Evolutionary conservation across 2,888 invertebrate species (phyloP).

Genomic region (Drosophila tripunctata): DNA sequence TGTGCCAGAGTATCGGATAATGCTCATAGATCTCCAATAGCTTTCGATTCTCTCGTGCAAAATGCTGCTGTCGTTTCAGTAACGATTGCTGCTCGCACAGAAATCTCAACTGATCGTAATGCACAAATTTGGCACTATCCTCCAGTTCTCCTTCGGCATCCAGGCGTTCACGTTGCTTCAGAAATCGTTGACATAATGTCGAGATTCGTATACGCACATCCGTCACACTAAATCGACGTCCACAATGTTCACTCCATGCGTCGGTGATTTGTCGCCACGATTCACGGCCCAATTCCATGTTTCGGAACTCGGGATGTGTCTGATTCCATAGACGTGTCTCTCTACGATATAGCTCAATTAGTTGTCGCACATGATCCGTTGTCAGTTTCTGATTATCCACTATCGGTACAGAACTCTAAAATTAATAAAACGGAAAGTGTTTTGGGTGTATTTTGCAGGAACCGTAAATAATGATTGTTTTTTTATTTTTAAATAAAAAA

Average conservation of each 20-base stretch:
- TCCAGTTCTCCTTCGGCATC: slow-evolving; percentile 68
- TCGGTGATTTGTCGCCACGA: slow-evolving; percentile 73
- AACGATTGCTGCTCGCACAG: slow-evolving; percentile 73
- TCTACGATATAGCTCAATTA: slow-evolving; percentile 68
- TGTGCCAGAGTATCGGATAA: slow-evolving; percentile 79
- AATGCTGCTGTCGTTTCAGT: slow-evolving; percentile 65
- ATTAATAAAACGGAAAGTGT: neutral
- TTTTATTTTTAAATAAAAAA: no score
- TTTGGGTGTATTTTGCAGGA: no score
- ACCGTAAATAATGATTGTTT: no score
- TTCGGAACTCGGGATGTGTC: slow-evolving; percentile 68
- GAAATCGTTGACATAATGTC: slow-evolving; percentile 74
- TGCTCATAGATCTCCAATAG: slow-evolving; percentile 72
- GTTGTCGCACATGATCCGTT: slow-evolving; percentile 57
- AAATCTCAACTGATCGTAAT: slow-evolving; percentile 70
- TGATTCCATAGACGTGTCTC: slow-evolving; percentile 78
- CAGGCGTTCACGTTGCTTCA: slow-evolving; percentile 73
- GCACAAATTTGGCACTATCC: slow-evolving; percentile 62
- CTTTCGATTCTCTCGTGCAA: slow-evolving; percentile 69
- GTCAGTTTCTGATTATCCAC: slow-evolving; percentile 59
- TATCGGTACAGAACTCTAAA: slow-evolving; percentile 17
- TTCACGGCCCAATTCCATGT: slow-evolving; percentile 64
- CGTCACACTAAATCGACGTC: slow-evolving; percentile 61
- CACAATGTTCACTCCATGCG: slow-evolving; percentile 64
- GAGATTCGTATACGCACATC: slow-evolving; percentile 76